Evolutionary conservation across 2,797 vertebrate genomes (phyloP), one percentile per base, ranked within the genome.

Genomic region (Eremophila alpestris): DNA sequence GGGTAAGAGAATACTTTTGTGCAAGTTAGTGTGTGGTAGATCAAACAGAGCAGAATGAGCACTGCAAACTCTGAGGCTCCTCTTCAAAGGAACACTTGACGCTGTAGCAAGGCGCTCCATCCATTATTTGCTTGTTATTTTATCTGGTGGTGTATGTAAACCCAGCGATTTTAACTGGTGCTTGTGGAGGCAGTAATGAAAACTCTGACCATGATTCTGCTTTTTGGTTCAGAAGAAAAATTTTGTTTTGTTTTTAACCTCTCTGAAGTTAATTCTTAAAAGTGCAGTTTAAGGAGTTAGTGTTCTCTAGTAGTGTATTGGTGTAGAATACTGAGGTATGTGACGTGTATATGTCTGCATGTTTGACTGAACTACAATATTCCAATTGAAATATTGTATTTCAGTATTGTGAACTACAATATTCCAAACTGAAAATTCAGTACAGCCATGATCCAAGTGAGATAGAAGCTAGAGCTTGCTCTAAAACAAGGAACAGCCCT

Each of bases 121-220:
- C 73, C 40, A 18, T 73, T 86, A 34, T 87, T 65, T 63, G 24
- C 56, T 81, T 38, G 14, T 70, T 68, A 34, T 46, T 83, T 86
- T 79, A 67, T 40, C 30, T 0, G 1, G 2, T 46, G 32, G 9
- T 32, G 29, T 43, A 27, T 0, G 0, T 73, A 30, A 75, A 32
- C 17, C 29, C 9, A 8, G 17, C 2, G 13, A 36, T 89, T 83
- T 70, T 76, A 73, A 80, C 30, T 87, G 38, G 32, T 77, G 8
- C 34, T 51, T 93, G 23, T 38, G 60, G 32, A 86, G 54, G 48
- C 18, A 64, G 22, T 63, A 69, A 60, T 68, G 58, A 84, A 52
- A 91, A 65, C 21, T 78, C 22, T 60, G 54, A n/a, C 46, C 0
- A 0, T 49, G 40, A 76, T 60, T 93, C 22, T 81, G 20, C 12